Evolutionary conservation across 2,797 vertebrate genomes (phyloP).

Genomic region (Gallinago stenura): DNA sequence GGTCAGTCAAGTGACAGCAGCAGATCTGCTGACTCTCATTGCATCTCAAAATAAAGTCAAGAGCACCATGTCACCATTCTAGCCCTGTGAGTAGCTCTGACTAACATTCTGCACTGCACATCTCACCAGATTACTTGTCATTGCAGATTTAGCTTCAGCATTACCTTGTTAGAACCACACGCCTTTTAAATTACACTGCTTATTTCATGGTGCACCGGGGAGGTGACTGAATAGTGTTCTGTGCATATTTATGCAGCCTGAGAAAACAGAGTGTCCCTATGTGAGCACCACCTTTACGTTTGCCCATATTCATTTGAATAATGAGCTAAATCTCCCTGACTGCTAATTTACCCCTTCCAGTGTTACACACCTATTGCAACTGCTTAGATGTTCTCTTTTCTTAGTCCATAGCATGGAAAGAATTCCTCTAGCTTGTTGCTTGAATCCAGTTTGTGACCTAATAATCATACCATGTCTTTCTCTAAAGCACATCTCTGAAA

Average conservation of each 20-base stretch:
- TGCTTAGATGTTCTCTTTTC: not conserved
- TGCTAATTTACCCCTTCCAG: not conserved
- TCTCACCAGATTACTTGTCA: constrained; percentile 1
- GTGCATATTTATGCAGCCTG: constrained; percentile 21
- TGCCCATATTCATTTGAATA: constrained; percentile 27
- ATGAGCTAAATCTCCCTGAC: not conserved
- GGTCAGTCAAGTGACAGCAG: not conserved
- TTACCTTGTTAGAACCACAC: not conserved
- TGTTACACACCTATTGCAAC: not conserved
- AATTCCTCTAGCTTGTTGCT: not conserved
- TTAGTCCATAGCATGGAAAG: not conserved
- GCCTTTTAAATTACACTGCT: not conserved
- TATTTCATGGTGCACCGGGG: not conserved
- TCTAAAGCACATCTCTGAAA: not conserved
- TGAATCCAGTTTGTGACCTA: not conserved
- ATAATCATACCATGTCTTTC: not conserved
- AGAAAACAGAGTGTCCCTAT: not conserved
- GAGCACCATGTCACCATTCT: not conserved
- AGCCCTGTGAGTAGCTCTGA: not conserved
- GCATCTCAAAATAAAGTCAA: not conserved
- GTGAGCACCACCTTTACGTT: not conserved
- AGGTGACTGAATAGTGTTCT: not conserved
- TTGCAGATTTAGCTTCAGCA: constrained; percentile 38
- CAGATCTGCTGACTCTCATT: not conserved
- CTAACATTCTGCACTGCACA: not conserved